These are phyloP conservation scores for Pasiphila rectangulata DNA, from an alignment of 2,888 invertebrate species.

Conservation along the genomic window DNA sequence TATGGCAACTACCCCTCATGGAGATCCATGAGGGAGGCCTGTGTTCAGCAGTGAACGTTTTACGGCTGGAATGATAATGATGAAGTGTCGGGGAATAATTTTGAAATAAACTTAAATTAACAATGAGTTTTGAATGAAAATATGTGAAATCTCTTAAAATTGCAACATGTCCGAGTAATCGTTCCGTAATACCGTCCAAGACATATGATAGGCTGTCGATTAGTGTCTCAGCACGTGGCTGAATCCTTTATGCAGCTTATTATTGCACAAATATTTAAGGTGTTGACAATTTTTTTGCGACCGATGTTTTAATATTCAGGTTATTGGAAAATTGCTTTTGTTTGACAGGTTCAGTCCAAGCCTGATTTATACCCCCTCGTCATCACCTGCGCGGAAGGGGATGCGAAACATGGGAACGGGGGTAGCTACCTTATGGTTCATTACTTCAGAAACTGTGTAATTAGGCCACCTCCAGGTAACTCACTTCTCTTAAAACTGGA, in stretches of 20 bases:
- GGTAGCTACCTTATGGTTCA: conserved; percentile 92
- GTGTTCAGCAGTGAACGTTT: too few relatives aligned
- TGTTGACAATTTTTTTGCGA: too few relatives aligned
- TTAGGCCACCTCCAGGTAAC: conserved; percentile 85
- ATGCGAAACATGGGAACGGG: conserved; percentile 85
- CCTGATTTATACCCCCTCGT: conserved; percentile 92
- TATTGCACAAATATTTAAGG: conserved; percentile 19
- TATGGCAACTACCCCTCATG: too few relatives aligned
- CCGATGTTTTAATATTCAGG: neutral
- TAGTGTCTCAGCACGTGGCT: conserved; percentile 13
- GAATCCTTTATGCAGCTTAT: conserved; percentile 25
- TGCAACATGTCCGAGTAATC: too few relatives aligned
- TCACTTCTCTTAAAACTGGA: too few relatives aligned
- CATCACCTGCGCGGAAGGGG: conserved; percentile 87
- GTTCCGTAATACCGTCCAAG: too few relatives aligned
- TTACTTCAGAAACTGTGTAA: conserved; percentile 86
- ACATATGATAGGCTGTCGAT: conserved; percentile 3
- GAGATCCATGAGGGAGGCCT: too few relatives aligned
- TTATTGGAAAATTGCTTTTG: neutral
- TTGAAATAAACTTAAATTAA: too few relatives aligned
- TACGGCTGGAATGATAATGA: too few relatives aligned
- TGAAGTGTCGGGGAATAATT: too few relatives aligned
- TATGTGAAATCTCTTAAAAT: too few relatives aligned
- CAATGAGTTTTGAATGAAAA: too few relatives aligned
- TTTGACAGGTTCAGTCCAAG: conserved; percentile 88